Base-by-base conservation (phyloP, 2,113 vertebrate species). In the Carettochelys insculpta region DNA sequence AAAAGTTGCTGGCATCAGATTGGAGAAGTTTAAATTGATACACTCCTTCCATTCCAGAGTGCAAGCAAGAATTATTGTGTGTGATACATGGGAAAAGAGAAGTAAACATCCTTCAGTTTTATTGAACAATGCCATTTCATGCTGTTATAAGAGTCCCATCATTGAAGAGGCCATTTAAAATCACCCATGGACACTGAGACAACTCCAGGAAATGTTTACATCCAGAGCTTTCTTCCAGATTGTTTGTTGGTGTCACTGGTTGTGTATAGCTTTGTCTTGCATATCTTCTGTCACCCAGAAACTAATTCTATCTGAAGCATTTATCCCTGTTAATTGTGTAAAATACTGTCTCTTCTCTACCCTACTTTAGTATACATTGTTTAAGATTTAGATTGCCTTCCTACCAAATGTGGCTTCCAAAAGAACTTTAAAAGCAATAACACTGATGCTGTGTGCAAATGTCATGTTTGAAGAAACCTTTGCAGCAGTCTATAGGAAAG, bases 1-100 rank as follows among this genome's bases (percentile, higher is more conserved):
- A 52, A 80, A 24, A 68, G 5, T 90, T 94, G 47, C 81, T 96
- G 93, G 88, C 85, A 96, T 80, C 54, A 80, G 81, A 51, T 43
- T 92, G 93, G 94, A 92, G 83, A 90, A 83, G 89, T 86, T 87
- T 89, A 96, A 95, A 95, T 89, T 91, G 94, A 92, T 96, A 91
- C 76, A 84, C 90, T 87, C 12, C 77, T 91, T 95, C 86, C 83
- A 88, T 88, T 38, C 78, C 50, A 90, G 87, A 93, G 79, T 86
- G 50, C 90, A 93, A 92, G 93, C 94, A 93, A 95, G 88, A 94
- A 92, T 87, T 87, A 77, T 91, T 78, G 65, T 88, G 85, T 24
- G 5, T 94, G 92, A 80, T 88, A 45, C 45, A 80, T n/a, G 71
- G 58, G 52, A 87, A 89, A 93, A 71, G 53, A 87, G 75, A 94